Conservation (phyloP, 2,797 vertebrate genomes). For the Sitta carolinensis region DNA sequence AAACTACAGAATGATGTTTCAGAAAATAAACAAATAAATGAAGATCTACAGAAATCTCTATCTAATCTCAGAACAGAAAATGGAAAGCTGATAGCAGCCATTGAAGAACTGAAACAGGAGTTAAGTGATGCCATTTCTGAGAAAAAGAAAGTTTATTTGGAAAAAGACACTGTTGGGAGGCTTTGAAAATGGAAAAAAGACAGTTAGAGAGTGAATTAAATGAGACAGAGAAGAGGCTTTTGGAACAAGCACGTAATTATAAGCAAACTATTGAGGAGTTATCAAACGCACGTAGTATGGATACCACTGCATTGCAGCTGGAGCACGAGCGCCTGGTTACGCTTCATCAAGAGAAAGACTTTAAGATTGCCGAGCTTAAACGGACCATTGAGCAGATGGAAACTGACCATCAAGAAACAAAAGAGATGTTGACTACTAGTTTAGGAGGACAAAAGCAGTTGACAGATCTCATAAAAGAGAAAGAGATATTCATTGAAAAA, state of each 20-base stretch:
- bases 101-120: slow-evolving; percentile 77
- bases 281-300: slow-evolving; percentile 78
- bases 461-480: slow-evolving; percentile 89
- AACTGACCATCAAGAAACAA: slow-evolving; percentile 84
- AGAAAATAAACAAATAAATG: slow-evolving; percentile 77
- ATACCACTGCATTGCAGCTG: slow-evolving; percentile 81
- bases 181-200: slow-evolving; percentile 85
- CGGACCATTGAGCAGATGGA: slow-evolving; percentile 83
- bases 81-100: slow-evolving; percentile 73
- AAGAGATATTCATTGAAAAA: slow-evolving; percentile 85
- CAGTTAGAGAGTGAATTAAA: slow-evolving; percentile 84
- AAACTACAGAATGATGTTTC: slow-evolving; percentile 79
- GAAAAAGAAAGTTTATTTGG: slow-evolving; percentile 77
- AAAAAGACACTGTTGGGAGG: slow-evolving; percentile 85
- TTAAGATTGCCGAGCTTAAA: slow-evolving; percentile 83
- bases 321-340: slow-evolving; percentile 85
- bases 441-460: slow-evolving; percentile 91
- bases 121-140: slow-evolving; percentile 77
- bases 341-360: slow-evolving; percentile 88
- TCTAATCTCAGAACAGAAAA: slow-evolving; percentile 87
- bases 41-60: slow-evolving; percentile 79
- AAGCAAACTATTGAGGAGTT: slow-evolving; percentile 86
- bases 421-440: slow-evolving; percentile 87
- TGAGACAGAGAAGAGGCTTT: slow-evolving; percentile 75
- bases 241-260: slow-evolving; percentile 83